A percentile compares a stretch with the other conserved stretches of the same genome.
phyloP scores from a whole-genome alignment of 1,140 invertebrate species.

The Coelopa frigida region DNA sequence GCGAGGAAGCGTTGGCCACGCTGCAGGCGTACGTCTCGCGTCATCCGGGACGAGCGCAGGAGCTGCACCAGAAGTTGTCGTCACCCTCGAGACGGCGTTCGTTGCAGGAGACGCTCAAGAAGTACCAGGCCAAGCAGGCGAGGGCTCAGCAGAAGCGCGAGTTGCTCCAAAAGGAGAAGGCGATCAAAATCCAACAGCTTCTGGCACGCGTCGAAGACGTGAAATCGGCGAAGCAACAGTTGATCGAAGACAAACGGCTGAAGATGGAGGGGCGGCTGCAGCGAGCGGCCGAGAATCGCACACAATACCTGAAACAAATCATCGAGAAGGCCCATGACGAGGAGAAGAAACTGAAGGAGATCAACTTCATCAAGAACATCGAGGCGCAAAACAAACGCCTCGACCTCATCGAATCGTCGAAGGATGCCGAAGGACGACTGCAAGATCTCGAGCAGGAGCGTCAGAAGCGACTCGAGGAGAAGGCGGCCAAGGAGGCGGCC shows the following conservation, averaged over 20 bases:
- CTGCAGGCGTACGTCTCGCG: conserved; percentile 69
- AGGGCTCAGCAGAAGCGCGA: conserved; percentile 71
- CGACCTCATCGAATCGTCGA: conserved; percentile 76
- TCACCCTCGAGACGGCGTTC: conserved; percentile 80
- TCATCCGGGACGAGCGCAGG: conserved; percentile 80
- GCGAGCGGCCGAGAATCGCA: conserved; percentile 85
- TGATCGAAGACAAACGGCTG: conserved; percentile 76
- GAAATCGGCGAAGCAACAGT: conserved; percentile 74
- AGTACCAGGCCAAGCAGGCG: conserved; percentile 84
- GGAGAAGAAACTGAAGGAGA: conserved; percentile 93
- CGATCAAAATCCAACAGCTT: conserved; percentile 75
- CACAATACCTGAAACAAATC: conserved; percentile 66
- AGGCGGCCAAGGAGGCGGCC: conserved; percentile 89
- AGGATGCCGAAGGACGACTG: conserved; percentile 75
- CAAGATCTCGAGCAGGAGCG: conserved; percentile 61
- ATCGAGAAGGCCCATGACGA: conserved; percentile 94
- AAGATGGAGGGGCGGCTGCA: conserved; percentile 80
- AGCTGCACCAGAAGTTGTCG: conserved; percentile 88
- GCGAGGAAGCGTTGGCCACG: conserved; percentile 68
- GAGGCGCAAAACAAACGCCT: conserved; percentile 92
- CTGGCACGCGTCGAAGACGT: conserved; percentile 88
- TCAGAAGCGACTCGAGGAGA: conserved; percentile 69
- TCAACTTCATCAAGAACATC: conserved; percentile 94
- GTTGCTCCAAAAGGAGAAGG: conserved; percentile 74
- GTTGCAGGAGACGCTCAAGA: conserved; percentile 64